These are phyloP conservation scores for Serinus canaria DNA, from an alignment of 2,113 vertebrate species.

Conservation along the genomic window DNA sequence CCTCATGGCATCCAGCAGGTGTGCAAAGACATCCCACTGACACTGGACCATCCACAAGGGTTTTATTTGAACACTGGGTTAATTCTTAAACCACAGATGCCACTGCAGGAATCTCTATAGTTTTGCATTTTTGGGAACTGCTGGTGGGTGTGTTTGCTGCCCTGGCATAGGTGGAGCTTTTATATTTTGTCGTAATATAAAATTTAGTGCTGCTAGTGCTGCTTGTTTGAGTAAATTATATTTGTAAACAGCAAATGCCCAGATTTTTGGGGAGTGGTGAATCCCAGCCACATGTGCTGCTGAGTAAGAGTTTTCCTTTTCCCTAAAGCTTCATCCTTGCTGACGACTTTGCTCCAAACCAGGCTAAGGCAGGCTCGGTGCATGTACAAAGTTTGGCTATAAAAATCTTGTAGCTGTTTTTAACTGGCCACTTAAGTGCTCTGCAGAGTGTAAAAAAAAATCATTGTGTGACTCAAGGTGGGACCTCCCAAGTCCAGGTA, in stretches of 20 bases:
- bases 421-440: background rate
- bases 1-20: background rate
- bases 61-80: background rate
- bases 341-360: background rate
- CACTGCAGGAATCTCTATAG: background rate
- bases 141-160: background rate
- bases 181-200: background rate
- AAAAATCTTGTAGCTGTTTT: background rate
- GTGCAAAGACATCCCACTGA: background rate
- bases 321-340: background rate
- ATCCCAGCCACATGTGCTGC: background rate
- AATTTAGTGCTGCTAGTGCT: background rate
- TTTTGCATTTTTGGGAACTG: background rate
- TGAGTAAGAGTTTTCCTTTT: background rate
- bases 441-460: background rate
- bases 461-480: accelerated
- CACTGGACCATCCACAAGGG: background rate
- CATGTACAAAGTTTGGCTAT: background rate
- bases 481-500: background rate
- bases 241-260: background rate
- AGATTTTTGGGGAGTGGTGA: background rate
- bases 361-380: background rate
- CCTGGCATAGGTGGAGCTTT: background rate
- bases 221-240: background rate
- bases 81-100: background rate